A percentile compares a stretch with the other conserved stretches of the same genome.
phyloP scores from a whole-genome alignment of 2,797 vertebrate species.

The Holocentrus rufus region DNA sequence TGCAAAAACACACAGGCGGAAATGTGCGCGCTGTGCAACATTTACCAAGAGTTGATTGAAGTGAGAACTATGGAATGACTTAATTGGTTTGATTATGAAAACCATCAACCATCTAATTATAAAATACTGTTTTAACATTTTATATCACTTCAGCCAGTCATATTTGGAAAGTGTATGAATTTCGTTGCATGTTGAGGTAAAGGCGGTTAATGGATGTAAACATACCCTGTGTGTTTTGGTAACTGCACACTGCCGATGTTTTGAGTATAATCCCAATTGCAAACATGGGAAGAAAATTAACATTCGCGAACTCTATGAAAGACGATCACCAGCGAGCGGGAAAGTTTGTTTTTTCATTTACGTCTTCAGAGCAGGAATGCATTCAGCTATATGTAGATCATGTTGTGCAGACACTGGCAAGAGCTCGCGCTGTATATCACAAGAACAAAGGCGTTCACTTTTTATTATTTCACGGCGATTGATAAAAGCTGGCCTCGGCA shows the following conservation, averaged over 20 bases:
- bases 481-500: constrained; percentile 76
- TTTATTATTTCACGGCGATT: constrained; percentile 76
- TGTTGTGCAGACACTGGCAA: constrained; percentile 4
- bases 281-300: constrained; percentile 19
- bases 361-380: not conserved
- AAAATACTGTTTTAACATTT: no score
- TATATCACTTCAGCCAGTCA: no score
- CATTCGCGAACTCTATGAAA: constrained; percentile 27
- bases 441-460: constrained; percentile 71
- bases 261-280: no score
- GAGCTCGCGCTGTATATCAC: constrained; percentile 57
- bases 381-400: not conserved
- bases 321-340: constrained; percentile 10
- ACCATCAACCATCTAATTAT: no score
- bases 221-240: no score
- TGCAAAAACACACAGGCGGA: no score
- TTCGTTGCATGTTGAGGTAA: not conserved
- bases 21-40: no score
- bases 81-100: no score
- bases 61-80: no score
- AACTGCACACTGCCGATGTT: no score
- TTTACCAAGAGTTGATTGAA: no score
- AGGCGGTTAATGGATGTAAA: no score
- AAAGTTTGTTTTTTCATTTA: not conserved
- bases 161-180: not conserved